These are phyloP conservation scores for Oryzias sinensis DNA, from an alignment of 2,797 vertebrate species.

Conservation along the genomic window DNA sequence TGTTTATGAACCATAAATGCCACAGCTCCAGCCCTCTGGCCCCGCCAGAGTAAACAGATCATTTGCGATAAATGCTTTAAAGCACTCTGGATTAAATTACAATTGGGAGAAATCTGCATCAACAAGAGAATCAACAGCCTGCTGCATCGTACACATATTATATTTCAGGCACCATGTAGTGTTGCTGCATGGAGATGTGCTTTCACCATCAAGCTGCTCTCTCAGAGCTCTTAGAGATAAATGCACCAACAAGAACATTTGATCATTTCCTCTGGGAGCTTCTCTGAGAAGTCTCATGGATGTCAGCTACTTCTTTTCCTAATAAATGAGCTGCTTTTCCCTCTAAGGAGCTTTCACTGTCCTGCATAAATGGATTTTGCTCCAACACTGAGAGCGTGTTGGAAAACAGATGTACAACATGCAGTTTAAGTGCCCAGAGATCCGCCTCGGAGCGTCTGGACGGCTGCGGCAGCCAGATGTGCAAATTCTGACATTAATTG, in stretches of 20 bases:
- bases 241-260: constrained; percentile 56
- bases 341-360: constrained; percentile 39
- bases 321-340: constrained; percentile 46
- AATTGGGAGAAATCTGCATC: constrained; percentile 43
- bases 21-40: constrained; percentile 38
- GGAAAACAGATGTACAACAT: constrained; percentile 5
- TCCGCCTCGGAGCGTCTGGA: constrained; percentile 15
- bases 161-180: constrained; percentile 38
- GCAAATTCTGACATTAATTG: constrained; percentile 1
- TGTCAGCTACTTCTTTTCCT: constrained; percentile 47
- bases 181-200: constrained; percentile 25
- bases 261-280: constrained; percentile 39
- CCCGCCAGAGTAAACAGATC: constrained; percentile 45
- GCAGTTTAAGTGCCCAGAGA: constrained; percentile 26
- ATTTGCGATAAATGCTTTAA: constrained; percentile 62
- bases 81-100: constrained; percentile 58
- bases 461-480: constrained; percentile 1
- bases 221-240: constrained; percentile 42
- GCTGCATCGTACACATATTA: constrained; percentile 29
- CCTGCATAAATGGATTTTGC: constrained; percentile 30
- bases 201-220: constrained; percentile 17
- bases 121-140: constrained; percentile 43
- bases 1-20: constrained; percentile 65
- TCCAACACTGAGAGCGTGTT: constrained; percentile 7
- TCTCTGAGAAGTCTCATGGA: constrained; percentile 54